Percentiles rank a stretch among this genome's conserved stretches.
Evolutionary conservation across 2,113 vertebrate genomes (phyloP).

Genomic region (Propithecus coquereli): DNA sequence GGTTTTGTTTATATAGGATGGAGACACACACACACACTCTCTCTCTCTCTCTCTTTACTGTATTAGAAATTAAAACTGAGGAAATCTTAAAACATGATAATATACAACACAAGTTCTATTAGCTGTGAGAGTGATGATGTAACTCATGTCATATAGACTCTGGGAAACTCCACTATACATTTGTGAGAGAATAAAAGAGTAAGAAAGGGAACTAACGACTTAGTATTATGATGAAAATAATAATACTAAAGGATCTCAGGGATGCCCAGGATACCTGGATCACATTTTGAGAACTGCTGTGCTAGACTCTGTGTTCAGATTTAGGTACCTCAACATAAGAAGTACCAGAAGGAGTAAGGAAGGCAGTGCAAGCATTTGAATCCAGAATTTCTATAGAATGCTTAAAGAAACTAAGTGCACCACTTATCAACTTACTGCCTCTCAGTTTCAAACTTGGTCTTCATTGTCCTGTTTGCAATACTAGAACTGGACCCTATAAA

Average conservation of each 20-base stretch:
- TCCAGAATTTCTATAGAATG: not conserved
- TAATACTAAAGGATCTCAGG: not conserved
- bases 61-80: not conserved
- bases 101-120: not conserved
- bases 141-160: accelerated
- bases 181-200: not conserved
- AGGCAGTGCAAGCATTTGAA: not conserved
- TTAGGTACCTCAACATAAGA: not conserved
- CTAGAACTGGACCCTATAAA: not conserved
- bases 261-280: not conserved
- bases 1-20: not conserved
- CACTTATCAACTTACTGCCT: not conserved
- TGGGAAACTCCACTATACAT: not conserved
- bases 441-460: not conserved
- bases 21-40: too few relatives aligned
- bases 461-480: not conserved
- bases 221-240: not conserved
- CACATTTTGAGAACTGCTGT: not conserved
- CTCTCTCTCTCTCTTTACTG: not conserved
- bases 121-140: not conserved
- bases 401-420: not conserved
- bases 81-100: not conserved
- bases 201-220: not conserved
- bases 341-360: not conserved
- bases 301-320: not conserved